Conservation (phyloP, 2,888 invertebrate species). For the Uloborus plumipes region DNA sequence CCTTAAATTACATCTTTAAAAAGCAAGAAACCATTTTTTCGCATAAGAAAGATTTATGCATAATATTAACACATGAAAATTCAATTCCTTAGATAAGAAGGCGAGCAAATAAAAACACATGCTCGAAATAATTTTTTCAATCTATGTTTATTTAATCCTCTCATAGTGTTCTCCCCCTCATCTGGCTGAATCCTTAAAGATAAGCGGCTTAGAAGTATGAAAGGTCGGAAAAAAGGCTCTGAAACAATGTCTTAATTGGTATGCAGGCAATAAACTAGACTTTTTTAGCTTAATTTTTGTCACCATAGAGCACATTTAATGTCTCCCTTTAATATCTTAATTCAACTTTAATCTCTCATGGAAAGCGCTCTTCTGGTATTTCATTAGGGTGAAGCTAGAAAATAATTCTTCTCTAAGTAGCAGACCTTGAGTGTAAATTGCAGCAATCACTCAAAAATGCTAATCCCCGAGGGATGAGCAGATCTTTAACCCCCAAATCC, state of each 20-base stretch:
- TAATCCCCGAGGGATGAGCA: constrained; percentile 42
- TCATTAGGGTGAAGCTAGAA: constrained; percentile 27
- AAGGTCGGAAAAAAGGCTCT: no score
- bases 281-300: constrained; percentile 34
- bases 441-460: constrained; percentile 41
- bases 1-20: no score
- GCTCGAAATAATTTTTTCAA: no score
- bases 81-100: no score
- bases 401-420: constrained; percentile 47
- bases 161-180: no score
- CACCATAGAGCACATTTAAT: constrained; percentile 7
- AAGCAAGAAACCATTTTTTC: no score
- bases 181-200: no score
- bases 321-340: constrained; percentile 25
- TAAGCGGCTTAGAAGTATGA: no score
- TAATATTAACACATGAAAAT: no score
- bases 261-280: constrained; percentile 18
- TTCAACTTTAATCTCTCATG: constrained; percentile 30
- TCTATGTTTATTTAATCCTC: no score
- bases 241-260: constrained; percentile 11
- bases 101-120: no score
- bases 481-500: constrained; percentile 41
- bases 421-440: constrained; percentile 37
- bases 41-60: no score
- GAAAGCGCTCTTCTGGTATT: constrained; percentile 12